Percentiles rank a stretch among this genome's conserved stretches.
Evolutionary conservation across 2,888 invertebrate genomes (phyloP).

Genomic region (Boloria selene): DNA sequence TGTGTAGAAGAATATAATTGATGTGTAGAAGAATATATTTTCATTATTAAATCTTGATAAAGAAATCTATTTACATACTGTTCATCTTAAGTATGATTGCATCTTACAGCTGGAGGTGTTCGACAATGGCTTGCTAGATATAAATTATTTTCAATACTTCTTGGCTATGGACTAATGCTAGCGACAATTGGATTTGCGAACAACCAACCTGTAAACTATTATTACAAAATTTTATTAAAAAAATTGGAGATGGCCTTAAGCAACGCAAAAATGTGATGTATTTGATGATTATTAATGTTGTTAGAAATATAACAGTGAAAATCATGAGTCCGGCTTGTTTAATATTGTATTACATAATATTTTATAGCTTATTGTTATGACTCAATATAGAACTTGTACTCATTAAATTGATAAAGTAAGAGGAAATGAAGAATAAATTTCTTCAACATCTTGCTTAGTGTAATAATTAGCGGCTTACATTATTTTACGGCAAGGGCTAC

Average conservation of each 20-base stretch:
- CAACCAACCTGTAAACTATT: constrained; percentile 84
- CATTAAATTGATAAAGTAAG: no score
- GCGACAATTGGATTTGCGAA: constrained; percentile 85
- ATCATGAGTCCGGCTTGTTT: neutral
- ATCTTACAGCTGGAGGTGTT: constrained; percentile 64
- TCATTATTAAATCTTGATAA: no score
- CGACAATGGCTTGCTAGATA: constrained; percentile 83
- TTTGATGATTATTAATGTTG: constrained; percentile 2
- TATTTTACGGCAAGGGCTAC: no score
- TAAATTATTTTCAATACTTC: constrained; percentile 83
- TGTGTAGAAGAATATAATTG: no score
- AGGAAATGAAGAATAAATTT: no score
- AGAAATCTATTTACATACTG: neutral
- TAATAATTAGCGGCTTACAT: no score
- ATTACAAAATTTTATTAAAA: constrained; percentile 80
- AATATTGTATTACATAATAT: no score
- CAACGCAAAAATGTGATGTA: constrained; percentile 56
- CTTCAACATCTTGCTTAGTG: no score
- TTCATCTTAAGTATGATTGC: neutral
- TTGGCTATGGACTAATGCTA: constrained; percentile 84
- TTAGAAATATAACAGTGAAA: constrained; percentile 12
- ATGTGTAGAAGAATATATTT: no score
- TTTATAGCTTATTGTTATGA: no score
- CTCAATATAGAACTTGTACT: no score
- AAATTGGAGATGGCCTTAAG: constrained; percentile 68